phyloP scores from a whole-genome alignment of 2,888 invertebrate species.

The Plebejus anna region DNA sequence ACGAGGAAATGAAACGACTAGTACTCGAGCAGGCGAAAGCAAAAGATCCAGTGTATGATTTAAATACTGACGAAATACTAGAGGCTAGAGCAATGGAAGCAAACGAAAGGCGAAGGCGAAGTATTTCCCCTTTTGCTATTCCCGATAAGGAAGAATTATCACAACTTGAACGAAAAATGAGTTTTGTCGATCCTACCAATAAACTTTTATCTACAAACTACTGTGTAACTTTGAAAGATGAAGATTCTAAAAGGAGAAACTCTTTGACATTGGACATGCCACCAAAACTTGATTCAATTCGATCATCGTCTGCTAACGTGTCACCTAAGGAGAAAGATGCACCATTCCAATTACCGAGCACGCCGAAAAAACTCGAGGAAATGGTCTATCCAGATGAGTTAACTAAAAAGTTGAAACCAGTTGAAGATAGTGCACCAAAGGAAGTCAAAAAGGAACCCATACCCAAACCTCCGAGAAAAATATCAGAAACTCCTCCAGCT shows the following conservation, averaged over 20 bases:
- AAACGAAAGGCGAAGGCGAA: slow-evolving; percentile 68
- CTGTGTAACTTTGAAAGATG: slow-evolving; percentile 64
- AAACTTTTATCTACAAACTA: slow-evolving; percentile 71
- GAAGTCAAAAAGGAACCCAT: slow-evolving; percentile 47
- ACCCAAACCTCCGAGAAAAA: slow-evolving; percentile 50
- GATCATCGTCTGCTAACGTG: slow-evolving; percentile 51
- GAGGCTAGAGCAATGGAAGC: slow-evolving; percentile 67
- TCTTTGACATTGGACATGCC: slow-evolving; percentile 59
- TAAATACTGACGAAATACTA: slow-evolving; percentile 68
- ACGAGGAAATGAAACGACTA: slow-evolving; percentile 72
- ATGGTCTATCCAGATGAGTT: slow-evolving; percentile 58
- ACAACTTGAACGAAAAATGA: slow-evolving; percentile 65
- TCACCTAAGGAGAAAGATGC: slow-evolving; percentile 61
- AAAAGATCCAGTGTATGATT: slow-evolving; percentile 71
- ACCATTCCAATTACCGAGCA: slow-evolving; percentile 54
- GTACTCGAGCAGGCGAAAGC: slow-evolving; percentile 61
- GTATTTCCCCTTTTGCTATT: slow-evolving; percentile 75
- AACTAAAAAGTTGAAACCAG: slow-evolving; percentile 35
- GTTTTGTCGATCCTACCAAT: slow-evolving; percentile 72
- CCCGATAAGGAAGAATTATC: slow-evolving; percentile 61
- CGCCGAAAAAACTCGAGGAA: slow-evolving; percentile 64
- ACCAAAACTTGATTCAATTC: slow-evolving; percentile 46
- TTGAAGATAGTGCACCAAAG: slow-evolving; percentile 13
- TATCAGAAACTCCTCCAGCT: slow-evolving; percentile 46
- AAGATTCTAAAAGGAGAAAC: slow-evolving; percentile 54